Evolutionary conservation across 1,140 invertebrate genomes (phyloP), one percentile per base, ranked within the genome.

Genomic region (Rhynchophorus ferrugineus): DNA sequence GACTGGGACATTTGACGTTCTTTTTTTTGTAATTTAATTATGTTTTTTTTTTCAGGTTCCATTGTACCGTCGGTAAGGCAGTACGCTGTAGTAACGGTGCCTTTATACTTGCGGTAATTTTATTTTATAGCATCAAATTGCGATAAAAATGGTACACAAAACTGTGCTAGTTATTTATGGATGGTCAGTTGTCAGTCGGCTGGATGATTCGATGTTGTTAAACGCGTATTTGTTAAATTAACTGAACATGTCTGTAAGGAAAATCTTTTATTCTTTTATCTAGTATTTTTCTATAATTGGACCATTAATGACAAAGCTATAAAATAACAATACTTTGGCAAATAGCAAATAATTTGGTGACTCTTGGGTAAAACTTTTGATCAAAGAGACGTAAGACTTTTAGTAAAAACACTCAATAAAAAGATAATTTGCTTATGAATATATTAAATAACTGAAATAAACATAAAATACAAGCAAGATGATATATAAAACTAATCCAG

Each of bases 261-360:
- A n/a, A n/a, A n/a, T n/a, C n/a, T n/a, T n/a, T n/a, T n/a, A n/a
- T n/a, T n/a, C n/a, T n/a, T n/a, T n/a, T n/a, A n/a, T n/a, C n/a
- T n/a, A n/a, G n/a, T n/a, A n/a, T n/a, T n/a, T n/a, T n/a, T n/a
- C n/a, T n/a, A n/a, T n/a, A n/a, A n/a, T n/a, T n/a, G n/a, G n/a
- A n/a, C n/a, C n/a, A n/a, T n/a, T n/a, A n/a, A n/a, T n/a, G n/a
- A n/a, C 42, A n/a, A 18, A 33, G 19, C 42, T 42, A 22, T 51
- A 51, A 51, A 51, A 51, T 51, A 51, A 51, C n/a, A n/a, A n/a
- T n/a, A n/a, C n/a, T n/a, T n/a, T n/a, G n/a, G n/a, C n/a, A n/a
- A n/a, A 51, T 51, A 51, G 49, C 21, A 37, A 42, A 51, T 39
- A 20, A 44, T 42, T 44, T 51, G 44, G 44, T 44, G 44, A 39